These are phyloP conservation scores for Sarcophaga subvicina DNA, from an alignment of 2,888 invertebrate species.

Conservation along the genomic window DNA sequence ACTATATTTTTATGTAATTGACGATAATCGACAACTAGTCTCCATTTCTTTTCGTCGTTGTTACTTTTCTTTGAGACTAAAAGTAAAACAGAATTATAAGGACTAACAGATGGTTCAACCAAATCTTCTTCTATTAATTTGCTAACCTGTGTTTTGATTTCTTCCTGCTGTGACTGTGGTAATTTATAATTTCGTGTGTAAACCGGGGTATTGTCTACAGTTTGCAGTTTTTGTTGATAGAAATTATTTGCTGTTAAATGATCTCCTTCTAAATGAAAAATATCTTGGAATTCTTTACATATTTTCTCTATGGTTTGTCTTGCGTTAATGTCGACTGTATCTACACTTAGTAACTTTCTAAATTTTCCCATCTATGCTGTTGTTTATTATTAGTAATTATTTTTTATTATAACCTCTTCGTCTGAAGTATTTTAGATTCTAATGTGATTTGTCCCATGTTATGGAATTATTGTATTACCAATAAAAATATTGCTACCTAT, in stretches of 20 bases:
- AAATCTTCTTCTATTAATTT: neutral
- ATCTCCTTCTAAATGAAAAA: no score
- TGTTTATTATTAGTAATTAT: no score
- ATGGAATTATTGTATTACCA: no score
- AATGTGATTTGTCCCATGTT: no score
- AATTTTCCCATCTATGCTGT: neutral
- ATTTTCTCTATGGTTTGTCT: no score
- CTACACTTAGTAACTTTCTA: neutral
- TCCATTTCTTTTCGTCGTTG: neutral
- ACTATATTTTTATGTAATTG: neutral
- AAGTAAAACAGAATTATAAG: constrained; percentile 16
- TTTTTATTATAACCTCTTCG: no score
- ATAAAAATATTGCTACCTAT: no score
- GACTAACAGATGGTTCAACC: constrained; percentile 5
- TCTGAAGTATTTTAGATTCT: no score
- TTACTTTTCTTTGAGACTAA: constrained; percentile 19
- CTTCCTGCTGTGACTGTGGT: neutral
- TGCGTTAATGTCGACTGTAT: neutral
- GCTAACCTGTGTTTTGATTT: constrained; percentile 15
- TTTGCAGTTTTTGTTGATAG: no score
- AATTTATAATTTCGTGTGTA: neutral
- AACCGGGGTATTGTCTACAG: no score
- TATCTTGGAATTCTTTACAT: no score
- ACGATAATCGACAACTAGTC: neutral
- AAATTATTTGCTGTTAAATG: no score